Evolutionary conservation across 2,888 invertebrate species (phyloP).

Genomic region (Drosophila peninsularis): DNA sequence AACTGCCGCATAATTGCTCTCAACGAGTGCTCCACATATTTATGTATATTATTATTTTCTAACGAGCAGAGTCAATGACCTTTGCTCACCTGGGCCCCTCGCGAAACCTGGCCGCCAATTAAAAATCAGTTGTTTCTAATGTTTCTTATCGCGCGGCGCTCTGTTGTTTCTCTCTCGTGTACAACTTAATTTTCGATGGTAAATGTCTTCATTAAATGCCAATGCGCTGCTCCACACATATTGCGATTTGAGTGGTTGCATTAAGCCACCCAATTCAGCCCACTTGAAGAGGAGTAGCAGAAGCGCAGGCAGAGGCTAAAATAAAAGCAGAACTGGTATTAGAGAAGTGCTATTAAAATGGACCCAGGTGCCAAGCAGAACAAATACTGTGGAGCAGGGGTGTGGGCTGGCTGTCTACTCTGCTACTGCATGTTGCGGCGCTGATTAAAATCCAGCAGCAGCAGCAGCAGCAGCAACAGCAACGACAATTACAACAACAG

Average conservation of each 20-base stretch:
- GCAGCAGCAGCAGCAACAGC: slow-evolving; percentile 27
- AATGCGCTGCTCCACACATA: slow-evolving; percentile 22
- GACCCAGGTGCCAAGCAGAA: slow-evolving; percentile 68
- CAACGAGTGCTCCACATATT: background rate
- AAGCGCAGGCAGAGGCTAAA: background rate
- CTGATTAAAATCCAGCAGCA: slow-evolving; percentile 67
- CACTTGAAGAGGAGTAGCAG: background rate
- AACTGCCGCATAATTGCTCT: background rate
- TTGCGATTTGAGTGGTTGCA: slow-evolving; percentile 38
- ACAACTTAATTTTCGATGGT: slow-evolving; percentile 68
- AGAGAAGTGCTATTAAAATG: slow-evolving; percentile 57
- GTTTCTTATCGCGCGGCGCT: slow-evolving; percentile 30
- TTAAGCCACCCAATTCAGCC: slow-evolving; percentile 17
- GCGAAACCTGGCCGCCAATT: slow-evolving; percentile 31
- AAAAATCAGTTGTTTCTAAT: slow-evolving; percentile 35
- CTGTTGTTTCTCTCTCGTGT: slow-evolving; percentile 21
- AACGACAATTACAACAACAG: slow-evolving; percentile 70
- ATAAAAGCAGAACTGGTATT: slow-evolving; percentile 9
- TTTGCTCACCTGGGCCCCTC: background rate
- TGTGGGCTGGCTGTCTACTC: slow-evolving; percentile 4
- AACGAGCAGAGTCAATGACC: slow-evolving; percentile 40
- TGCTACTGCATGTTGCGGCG: slow-evolving; percentile 40
- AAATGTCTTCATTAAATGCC: slow-evolving; percentile 71
- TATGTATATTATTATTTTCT: background rate
- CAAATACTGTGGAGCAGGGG: slow-evolving; percentile 42